These are phyloP conservation scores for Procambarus clarkii DNA, from an alignment of 1,140 invertebrate species.

Conservation along the genomic window DNA sequence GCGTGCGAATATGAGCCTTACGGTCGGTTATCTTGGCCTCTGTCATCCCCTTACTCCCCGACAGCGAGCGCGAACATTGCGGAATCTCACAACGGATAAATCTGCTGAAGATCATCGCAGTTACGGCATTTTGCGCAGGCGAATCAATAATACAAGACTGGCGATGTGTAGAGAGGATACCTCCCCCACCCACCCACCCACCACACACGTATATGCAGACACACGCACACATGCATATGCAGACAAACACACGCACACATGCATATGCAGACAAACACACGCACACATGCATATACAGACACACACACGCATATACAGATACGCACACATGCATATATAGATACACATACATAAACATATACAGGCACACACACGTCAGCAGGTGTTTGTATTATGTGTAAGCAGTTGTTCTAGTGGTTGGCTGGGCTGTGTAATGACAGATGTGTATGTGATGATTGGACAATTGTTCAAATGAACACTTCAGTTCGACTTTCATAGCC, in stretches of 20 bases:
- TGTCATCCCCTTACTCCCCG: too few species aligned
- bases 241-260: not conserved
- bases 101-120: not conserved
- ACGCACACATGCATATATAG: not conserved
- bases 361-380: not conserved
- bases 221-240: too few species aligned
- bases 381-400: too few species aligned
- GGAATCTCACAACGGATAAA: too few species aligned
- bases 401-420: too few species aligned
- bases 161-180: not conserved
- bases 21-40: not conserved
- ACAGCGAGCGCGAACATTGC: not conserved
- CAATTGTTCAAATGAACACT: too few species aligned
- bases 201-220: not conserved
- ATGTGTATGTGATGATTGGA: too few species aligned
- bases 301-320: not conserved
- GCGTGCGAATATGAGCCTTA: slow-evolving; percentile 8
- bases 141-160: not conserved
- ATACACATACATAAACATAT: not conserved
- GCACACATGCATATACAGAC: slow-evolving; percentile 1
- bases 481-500: too few species aligned
- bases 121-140: not conserved
- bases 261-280: slow-evolving; percentile 4
- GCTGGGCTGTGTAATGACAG: too few species aligned
- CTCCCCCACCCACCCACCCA: not conserved